Percentiles rank a stretch among this genome's conserved stretches.
These are phyloP conservation scores for Lasioglossum morio DNA, from an alignment of 2,888 invertebrate species.

Conservation along the genomic window DNA sequence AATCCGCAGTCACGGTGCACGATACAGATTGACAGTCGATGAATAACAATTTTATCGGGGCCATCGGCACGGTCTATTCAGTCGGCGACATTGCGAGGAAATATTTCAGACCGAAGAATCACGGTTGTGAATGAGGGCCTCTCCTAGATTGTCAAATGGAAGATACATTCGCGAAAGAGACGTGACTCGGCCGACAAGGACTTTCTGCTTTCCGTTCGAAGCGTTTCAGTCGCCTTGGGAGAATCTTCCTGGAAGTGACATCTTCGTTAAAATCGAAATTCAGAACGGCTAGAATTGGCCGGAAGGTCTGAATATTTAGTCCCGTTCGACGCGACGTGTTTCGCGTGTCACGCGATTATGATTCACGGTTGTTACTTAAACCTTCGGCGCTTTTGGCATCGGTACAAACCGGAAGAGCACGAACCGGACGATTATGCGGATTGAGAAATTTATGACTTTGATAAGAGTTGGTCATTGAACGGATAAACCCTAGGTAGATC, in stretches of 20 bases:
- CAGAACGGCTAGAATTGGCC: slow-evolving; percentile 2
- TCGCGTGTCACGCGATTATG: neutral
- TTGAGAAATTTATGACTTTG: neutral
- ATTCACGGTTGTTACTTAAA: slow-evolving; percentile 11
- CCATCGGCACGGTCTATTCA: slow-evolving; percentile 20
- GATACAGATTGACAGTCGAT: slow-evolving; percentile 12
- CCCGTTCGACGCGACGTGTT: neutral
- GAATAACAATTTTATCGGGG: slow-evolving; percentile 23
- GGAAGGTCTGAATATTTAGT: slow-evolving; percentile 30
- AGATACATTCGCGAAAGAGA: slow-evolving; percentile 23
- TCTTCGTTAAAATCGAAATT: slow-evolving; percentile 38
- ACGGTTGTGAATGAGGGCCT: slow-evolving; percentile 9
- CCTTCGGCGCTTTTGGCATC: neutral
- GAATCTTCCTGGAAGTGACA: slow-evolving; percentile 27
- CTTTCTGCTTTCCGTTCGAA: slow-evolving; percentile 6
- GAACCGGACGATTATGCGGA: neutral
- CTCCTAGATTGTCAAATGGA: slow-evolving; percentile 11
- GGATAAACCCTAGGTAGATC: neutral
- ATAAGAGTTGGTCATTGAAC: neutral
- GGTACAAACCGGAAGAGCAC: neutral
- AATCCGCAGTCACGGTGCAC: neutral
- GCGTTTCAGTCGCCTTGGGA: neutral
- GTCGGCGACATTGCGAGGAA: slow-evolving; percentile 4
- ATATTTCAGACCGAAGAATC: slow-evolving; percentile 13
- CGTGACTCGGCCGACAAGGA: slow-evolving; percentile 28